phyloP scores from a whole-genome alignment of 2,113 vertebrate genomes.

The Azemiops feae region DNA sequence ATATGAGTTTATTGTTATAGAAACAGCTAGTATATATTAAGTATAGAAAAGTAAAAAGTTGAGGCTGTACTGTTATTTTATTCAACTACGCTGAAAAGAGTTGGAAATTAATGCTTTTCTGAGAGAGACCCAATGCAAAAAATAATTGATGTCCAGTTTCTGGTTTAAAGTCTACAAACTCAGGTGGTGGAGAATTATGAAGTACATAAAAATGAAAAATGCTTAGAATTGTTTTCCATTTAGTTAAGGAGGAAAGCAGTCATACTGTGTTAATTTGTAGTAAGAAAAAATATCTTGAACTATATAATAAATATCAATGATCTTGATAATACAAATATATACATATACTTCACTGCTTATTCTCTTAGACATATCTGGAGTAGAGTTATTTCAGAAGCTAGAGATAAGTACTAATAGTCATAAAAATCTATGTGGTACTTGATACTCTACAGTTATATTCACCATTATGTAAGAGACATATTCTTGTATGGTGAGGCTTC shows the following conservation, averaged over 20 bases:
- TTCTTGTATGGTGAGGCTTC: not conserved
- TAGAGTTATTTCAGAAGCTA: not conserved
- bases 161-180: not conserved
- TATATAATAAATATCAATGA: not conserved
- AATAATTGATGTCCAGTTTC: not conserved
- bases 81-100: not conserved
- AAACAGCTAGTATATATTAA: not conserved
- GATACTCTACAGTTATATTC: not conserved
- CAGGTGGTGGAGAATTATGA: not conserved
- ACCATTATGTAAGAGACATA: not conserved
- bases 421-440: not conserved
- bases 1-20: not conserved
- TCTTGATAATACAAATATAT: not conserved
- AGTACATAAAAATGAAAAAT: not conserved
- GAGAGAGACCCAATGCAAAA: not conserved
- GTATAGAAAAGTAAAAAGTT: not conserved
- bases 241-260: not conserved
- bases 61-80: not conserved
- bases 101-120: not conserved
- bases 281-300: not conserved
- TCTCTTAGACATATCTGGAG: not conserved
- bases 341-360: not conserved
- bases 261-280: not conserved
- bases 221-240: not conserved
- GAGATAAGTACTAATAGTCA: not conserved